Conservation (phyloP, 1,140 invertebrate genomes). For the Drosophila lini region DNA sequence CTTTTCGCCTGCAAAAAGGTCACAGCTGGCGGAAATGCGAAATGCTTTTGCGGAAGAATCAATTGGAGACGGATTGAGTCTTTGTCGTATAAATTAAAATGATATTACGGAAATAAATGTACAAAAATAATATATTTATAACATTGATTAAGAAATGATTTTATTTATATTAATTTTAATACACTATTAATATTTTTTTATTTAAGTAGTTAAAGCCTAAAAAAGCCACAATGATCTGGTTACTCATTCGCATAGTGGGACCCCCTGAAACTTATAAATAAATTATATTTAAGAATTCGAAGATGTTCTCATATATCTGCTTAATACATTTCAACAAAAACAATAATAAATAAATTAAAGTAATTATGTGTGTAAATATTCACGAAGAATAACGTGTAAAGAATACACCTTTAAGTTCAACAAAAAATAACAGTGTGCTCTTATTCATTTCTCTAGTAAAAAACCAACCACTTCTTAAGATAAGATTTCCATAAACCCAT, state of each 20-base stretch:
- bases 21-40: background rate
- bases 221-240: no score
- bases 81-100: background rate
- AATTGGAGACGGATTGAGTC: slow-evolving; percentile 1
- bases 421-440: background rate
- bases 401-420: background rate
- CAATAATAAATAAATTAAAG: background rate
- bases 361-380: background rate
- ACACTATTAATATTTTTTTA: background rate
- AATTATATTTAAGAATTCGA: background rate
- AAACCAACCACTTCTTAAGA: background rate
- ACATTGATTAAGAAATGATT: background rate
- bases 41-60: slow-evolving; percentile 3
- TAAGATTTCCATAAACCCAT: background rate
- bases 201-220: background rate
- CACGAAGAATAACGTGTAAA: background rate
- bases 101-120: background rate
- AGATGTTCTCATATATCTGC: no score
- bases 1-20: slow-evolving; percentile 3
- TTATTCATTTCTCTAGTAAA: background rate
- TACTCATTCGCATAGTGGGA: background rate
- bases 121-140: background rate
- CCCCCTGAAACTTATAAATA: background rate
- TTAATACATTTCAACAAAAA: background rate
- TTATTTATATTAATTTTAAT: background rate